A percentile compares a stretch with the other conserved stretches of the same genome.
Conservation (phyloP, 2,797 vertebrate genomes). For the Xyrichtys novacula region DNA sequence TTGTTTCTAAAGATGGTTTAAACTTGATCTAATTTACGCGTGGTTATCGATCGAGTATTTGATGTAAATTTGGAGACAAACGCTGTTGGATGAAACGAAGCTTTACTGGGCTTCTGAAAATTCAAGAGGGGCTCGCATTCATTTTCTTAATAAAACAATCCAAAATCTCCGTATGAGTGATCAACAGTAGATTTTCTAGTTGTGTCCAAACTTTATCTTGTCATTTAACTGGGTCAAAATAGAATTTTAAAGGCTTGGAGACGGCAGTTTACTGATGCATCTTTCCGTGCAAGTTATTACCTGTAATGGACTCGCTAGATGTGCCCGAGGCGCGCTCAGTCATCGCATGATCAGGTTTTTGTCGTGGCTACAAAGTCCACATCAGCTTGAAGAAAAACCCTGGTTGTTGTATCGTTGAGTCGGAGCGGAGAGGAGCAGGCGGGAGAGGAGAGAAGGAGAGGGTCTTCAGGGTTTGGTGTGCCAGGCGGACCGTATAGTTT, state of each 20-base stretch:
- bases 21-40: background rate
- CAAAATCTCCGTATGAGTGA: background rate
- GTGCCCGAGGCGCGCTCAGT: slow-evolving; percentile 82
- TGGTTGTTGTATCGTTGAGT: slow-evolving; percentile 4
- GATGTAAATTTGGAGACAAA: background rate
- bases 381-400: slow-evolving; percentile 42
- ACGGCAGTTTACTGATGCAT: slow-evolving; percentile 18
- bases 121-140: slow-evolving; percentile 29
- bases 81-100: slow-evolving; percentile 3
- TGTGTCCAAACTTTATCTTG: slow-evolving; percentile 46
- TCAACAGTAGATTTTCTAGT: slow-evolving; percentile 14
- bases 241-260: background rate
- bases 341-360: slow-evolving; percentile 86
- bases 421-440: background rate
- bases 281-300: slow-evolving; percentile 63
- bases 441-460: background rate
- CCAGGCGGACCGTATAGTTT: slow-evolving; percentile 70
- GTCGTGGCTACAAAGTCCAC: slow-evolving; percentile 74
- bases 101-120: slow-evolving; percentile 17
- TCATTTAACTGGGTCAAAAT: too few relatives aligned
- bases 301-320: slow-evolving; percentile 82
- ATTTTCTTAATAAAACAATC: slow-evolving; percentile 33
- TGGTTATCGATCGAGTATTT: background rate
- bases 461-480: slow-evolving; percentile 44
- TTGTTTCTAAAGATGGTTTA: background rate